These are phyloP conservation scores for Ceriagrion tenellum DNA, from an alignment of 2,888 invertebrate genomes.

Conservation along the genomic window DNA sequence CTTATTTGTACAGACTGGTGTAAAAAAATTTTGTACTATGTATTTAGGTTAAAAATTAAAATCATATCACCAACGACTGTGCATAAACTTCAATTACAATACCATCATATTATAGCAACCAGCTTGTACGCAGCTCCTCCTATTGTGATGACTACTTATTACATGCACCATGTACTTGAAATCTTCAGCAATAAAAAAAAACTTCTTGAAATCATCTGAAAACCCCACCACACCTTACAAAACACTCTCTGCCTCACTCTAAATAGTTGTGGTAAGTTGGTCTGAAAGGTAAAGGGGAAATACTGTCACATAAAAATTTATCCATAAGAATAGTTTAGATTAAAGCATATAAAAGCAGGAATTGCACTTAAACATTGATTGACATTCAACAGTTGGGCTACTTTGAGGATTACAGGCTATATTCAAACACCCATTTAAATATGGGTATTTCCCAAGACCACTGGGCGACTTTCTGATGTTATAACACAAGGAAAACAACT, in stretches of 20 bases:
- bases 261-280: constrained; percentile 48
- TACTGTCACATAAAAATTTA: neutral
- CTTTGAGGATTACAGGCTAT: too few relatives aligned
- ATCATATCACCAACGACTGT: constrained; percentile 27
- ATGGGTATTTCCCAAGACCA: too few relatives aligned
- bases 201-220: neutral
- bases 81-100: constrained; percentile 23
- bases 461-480: too few relatives aligned
- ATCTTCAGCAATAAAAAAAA: neutral
- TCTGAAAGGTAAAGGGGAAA: constrained; percentile 19
- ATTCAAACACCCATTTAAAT: too few relatives aligned
- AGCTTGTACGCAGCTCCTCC: neutral
- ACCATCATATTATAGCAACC: neutral
- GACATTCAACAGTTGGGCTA: too few relatives aligned
- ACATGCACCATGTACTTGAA: constrained; percentile 6
- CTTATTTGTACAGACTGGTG: constrained; percentile 60
- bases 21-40: constrained; percentile 65
- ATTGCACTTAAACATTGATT: too few relatives aligned
- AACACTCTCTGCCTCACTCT: constrained; percentile 11
- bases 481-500: too few relatives aligned
- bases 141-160: neutral
- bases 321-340: too few relatives aligned
- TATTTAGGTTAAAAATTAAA: constrained; percentile 36
- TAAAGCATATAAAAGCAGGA: too few relatives aligned
- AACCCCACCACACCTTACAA: constrained; percentile 15